Conservation (phyloP, 2,888 invertebrate species). For the Amphimallon solstitiale region DNA sequence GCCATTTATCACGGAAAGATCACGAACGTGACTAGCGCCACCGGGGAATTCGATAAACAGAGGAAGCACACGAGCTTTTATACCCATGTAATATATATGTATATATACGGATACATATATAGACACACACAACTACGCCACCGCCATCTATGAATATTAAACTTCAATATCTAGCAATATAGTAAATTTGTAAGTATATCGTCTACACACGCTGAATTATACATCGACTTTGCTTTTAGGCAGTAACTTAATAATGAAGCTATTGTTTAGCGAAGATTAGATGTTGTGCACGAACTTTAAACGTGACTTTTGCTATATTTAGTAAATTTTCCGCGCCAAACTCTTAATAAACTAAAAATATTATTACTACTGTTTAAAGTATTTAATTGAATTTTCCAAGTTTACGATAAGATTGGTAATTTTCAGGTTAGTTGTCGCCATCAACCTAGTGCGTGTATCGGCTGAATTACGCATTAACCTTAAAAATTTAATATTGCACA, state of each 20-base stretch:
- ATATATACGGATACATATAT: neutral
- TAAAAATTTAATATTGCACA: too few relatives aligned
- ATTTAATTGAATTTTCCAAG: too few relatives aligned
- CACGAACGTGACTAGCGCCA: constrained; percentile 15
- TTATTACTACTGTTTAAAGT: too few relatives aligned
- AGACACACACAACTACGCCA: neutral
- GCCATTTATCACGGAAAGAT: constrained; percentile 14
- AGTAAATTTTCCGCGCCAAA: too few relatives aligned
- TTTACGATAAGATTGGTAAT: too few relatives aligned
- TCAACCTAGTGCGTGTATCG: too few relatives aligned
- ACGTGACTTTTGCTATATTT: too few relatives aligned
- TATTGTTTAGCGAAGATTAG: neutral
- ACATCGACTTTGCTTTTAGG: neutral
- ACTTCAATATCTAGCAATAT: constrained; percentile 1
- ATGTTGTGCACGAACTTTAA: neutral
- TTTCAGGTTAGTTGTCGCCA: too few relatives aligned
- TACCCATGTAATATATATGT: neutral
- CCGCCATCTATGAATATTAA: constrained; percentile 11
- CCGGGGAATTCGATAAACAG: constrained; percentile 4
- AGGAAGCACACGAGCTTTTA: neutral
- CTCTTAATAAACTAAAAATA: too few relatives aligned
- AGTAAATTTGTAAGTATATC: neutral
- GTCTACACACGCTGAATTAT: constrained; percentile 20
- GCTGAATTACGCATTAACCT: too few relatives aligned
- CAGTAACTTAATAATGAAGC: constrained; percentile 17